These are phyloP conservation scores for Galemys pyrenaicus DNA, from an alignment of 2,113 vertebrate species.

Conservation along the genomic window DNA sequence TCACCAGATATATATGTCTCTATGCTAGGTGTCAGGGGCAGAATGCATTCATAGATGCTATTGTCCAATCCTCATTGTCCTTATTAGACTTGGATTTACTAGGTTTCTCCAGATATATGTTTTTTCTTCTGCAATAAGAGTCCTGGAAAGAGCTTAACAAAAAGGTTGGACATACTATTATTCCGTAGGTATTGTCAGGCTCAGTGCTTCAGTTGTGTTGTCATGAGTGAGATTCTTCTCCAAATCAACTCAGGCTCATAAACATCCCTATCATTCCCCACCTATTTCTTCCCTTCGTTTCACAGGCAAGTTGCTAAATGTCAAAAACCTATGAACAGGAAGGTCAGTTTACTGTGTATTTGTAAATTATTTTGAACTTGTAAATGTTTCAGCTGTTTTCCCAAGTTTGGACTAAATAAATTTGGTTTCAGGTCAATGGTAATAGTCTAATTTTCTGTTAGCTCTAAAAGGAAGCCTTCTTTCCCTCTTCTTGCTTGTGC, in stretches of 20 bases:
- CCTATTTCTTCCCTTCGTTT: not conserved
- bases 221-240: not conserved
- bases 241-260: not conserved
- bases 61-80: not conserved
- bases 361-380: constrained; percentile 18
- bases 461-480: not conserved
- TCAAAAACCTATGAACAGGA: not conserved
- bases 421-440: constrained; percentile 31
- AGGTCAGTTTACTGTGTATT: not conserved
- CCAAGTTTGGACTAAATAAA: constrained; percentile 8
- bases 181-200: not conserved
- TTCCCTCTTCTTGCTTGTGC: not conserved
- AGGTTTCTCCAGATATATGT: not conserved
- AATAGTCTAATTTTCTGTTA: not conserved
- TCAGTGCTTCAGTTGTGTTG: not conserved
- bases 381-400: not conserved
- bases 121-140: not conserved
- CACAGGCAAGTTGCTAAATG: not conserved
- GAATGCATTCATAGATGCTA: not conserved
- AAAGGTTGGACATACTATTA: not conserved
- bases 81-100: constrained; percentile 7
- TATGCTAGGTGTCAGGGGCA: not conserved
- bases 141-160: not conserved
- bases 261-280: not conserved
- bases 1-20: not conserved